Conservation (phyloP, 2,797 vertebrate genomes). For the Dryobates pubescens region DNA sequence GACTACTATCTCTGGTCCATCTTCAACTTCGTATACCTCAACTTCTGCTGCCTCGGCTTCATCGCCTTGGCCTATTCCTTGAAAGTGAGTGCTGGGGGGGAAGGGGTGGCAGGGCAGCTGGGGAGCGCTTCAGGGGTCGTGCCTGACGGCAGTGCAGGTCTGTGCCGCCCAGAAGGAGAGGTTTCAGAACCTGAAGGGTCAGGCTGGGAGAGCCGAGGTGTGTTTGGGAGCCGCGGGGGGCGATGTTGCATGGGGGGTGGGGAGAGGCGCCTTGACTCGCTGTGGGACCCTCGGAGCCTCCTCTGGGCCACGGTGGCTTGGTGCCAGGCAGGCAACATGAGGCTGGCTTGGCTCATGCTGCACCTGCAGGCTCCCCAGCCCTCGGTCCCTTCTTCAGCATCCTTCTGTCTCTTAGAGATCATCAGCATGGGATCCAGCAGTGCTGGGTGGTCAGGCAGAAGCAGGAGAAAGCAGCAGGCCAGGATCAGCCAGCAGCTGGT, state of each 20-base stretch:
- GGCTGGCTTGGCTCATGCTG: neutral
- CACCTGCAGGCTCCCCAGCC: rapidly evolving
- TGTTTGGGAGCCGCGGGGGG: neutral
- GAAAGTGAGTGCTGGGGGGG: constrained; percentile 74
- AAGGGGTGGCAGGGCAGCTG: neutral
- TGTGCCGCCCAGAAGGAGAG: neutral
- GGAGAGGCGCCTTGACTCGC: neutral
- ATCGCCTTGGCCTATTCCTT: constrained; percentile 84
- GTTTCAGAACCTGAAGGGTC: neutral
- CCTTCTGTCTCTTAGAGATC: neutral
- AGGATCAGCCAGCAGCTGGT: neutral
- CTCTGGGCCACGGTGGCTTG: rapidly evolving
- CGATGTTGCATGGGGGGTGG: neutral
- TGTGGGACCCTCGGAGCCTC: neutral
- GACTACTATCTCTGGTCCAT: constrained; percentile 87
- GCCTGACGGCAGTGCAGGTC: neutral
- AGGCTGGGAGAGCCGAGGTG: neutral
- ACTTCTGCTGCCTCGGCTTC: constrained; percentile 86
- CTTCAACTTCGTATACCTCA: constrained; percentile 89
- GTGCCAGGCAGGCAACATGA: neutral
- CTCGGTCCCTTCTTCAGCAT: neutral
- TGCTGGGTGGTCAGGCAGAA: neutral
- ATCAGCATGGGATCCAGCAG: neutral
- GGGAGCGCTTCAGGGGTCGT: rapidly evolving
- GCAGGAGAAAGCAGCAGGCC: neutral